Evolutionary conservation across 2,113 vertebrate species (phyloP).

Genomic region (Loxodonta africana): DNA sequence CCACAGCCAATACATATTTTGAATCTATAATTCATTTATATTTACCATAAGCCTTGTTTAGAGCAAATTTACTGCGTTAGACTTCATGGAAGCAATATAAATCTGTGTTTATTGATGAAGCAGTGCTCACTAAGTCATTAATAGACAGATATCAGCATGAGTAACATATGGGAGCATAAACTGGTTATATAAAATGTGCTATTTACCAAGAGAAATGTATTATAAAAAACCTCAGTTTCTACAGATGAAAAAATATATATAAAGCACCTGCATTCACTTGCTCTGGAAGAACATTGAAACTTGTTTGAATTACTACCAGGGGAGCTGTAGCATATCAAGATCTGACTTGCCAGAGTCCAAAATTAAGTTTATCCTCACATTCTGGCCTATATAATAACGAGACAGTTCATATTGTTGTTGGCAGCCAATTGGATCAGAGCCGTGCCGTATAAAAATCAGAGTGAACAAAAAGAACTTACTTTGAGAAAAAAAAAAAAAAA

Average conservation of each 20-base stretch:
- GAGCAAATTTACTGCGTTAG: not conserved
- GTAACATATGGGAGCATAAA: not conserved
- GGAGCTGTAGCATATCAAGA: not conserved
- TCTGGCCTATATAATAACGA: conserved; percentile 44
- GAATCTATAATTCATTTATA: conserved; percentile 30
- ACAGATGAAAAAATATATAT: not conserved
- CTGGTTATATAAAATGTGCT: not conserved
- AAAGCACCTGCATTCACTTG: not conserved
- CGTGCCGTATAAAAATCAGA: not conserved
- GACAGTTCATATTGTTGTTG: not conserved
- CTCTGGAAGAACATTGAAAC: not conserved
- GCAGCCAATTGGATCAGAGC: conserved; percentile 9
- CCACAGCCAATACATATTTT: not conserved
- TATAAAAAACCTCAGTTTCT: conserved; percentile 45
- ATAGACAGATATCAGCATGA: conserved; percentile 10
- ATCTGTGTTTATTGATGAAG: conserved; percentile 31
- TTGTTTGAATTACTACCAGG: not conserved
- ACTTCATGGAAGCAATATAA: not conserved
- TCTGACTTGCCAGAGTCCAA: not conserved
- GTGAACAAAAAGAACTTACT: not conserved
- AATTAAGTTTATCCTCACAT: conserved; percentile 56
- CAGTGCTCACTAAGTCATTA: not conserved
- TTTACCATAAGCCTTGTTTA: conserved; percentile 31
- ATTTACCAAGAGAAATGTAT: conserved; percentile 45
- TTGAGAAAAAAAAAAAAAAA: not conserved